Evolutionary conservation across 2,113 vertebrate genomes (phyloP).

Genomic region (Chaenogobius annularis): DNA sequence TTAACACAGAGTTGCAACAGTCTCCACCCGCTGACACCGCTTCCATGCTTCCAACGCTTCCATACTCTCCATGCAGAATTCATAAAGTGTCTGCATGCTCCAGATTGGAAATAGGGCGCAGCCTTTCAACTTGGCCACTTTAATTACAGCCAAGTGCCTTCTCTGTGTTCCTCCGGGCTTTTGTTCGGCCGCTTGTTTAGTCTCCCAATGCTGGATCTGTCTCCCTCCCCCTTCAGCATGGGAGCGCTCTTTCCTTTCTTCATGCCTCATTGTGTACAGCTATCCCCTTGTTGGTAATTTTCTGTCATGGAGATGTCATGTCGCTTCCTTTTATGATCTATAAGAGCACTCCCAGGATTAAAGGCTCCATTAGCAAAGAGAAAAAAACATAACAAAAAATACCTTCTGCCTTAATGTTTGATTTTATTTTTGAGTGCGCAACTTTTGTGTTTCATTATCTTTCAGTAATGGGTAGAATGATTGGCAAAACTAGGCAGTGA

Average conservation of each 20-base stretch:
- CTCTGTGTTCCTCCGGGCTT: constrained; percentile 36
- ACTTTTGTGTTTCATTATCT: constrained; percentile 32
- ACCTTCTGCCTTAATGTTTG: background rate
- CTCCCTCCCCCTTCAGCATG: constrained; percentile 10
- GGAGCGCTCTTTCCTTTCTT: constrained; percentile 6
- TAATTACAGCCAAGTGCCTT: constrained; percentile 65
- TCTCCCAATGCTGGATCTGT: constrained; percentile 9
- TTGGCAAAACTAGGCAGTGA: constrained; percentile 9
- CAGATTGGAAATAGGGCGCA: constrained; percentile 33
- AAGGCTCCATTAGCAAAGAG: constrained; percentile 21
- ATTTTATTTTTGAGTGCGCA: background rate
- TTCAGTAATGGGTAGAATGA: constrained; percentile 14
- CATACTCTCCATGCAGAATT: constrained; percentile 37
- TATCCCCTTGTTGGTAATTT: constrained; percentile 29
- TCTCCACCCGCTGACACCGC: constrained; percentile 24
- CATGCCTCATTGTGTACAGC: background rate
- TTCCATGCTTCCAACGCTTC: constrained; percentile 25
- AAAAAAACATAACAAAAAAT: background rate
- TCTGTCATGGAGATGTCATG: constrained; percentile 41
- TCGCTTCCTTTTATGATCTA: constrained; percentile 25
- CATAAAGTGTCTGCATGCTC: constrained; percentile 44
- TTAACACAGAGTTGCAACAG: constrained; percentile 26
- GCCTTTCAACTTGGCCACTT: constrained; percentile 57
- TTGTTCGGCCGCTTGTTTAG: constrained; percentile 23
- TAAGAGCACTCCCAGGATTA: constrained; percentile 28